Evolutionary conservation across 2,888 invertebrate species (phyloP), one percentile per base, ranked within the genome.

Genomic region (Glyphotaelius pellucidus): DNA sequence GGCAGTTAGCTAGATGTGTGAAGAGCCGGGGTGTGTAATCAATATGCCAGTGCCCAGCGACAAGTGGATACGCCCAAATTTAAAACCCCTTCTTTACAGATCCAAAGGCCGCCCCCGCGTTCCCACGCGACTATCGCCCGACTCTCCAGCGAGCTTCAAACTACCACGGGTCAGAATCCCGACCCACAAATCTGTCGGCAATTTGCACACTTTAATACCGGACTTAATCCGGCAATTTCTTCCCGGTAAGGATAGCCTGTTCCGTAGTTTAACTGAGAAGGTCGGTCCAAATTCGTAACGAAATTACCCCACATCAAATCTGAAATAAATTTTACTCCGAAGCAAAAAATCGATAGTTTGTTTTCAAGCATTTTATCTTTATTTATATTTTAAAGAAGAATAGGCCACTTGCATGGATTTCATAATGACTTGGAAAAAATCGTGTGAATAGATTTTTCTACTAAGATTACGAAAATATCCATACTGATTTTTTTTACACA

Each of bases 1-100:
- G 90, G 30, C 19, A 67, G 25, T 19, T 30, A 42, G 84, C 90
- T 90, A 90, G 90, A 86, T 47, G 86, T 86, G 86, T 90, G 85
- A 90, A 90, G 86, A 47, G 89, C 89, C 89, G n/a, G 52, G 84
- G 89, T 81, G 92, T 93, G 93, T 92, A 93, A 93, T 93, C 93
- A 93, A 93, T 91, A 90, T 93, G 93, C 93, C 93, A 93, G 90
- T 86, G 90, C 91, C 91, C 93, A 91, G 89, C 92, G 93, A 93
- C 93, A 93, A 87, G 92, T 35, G 93, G 93, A 80, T 83, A 90
- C 92, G 92, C 93, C 92, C 91, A 92, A 93, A 92, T 92, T 89
- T 92, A 86, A 90, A 90, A 35, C 81, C 87, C 52, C 80, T 35
- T 67, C 79, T 90, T 80, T 42, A 31, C 80, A 90, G 38, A 80